These are phyloP conservation scores for Ameiurus melas DNA, from an alignment of 2,113 vertebrate genomes.

Conservation along the genomic window DNA sequence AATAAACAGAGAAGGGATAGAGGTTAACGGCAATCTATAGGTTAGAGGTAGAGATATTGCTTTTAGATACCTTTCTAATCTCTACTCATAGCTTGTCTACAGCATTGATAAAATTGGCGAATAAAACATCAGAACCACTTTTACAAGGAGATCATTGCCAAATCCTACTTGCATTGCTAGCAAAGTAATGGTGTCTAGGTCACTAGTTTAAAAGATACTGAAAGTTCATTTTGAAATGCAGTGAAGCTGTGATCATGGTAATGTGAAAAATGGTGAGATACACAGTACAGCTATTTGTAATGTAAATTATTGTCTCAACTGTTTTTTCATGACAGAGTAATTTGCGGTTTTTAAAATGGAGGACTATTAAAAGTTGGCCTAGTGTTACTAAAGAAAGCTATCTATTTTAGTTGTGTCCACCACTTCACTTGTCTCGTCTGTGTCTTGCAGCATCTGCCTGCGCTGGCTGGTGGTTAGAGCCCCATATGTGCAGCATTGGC, in stretches of 20 bases:
- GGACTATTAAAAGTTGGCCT: background rate
- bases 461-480: conserved; percentile 21
- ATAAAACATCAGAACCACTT: background rate
- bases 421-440: conserved; percentile 9
- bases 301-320: background rate
- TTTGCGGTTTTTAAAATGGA: background rate
- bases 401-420: background rate
- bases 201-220: background rate
- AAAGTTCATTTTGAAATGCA: background rate
- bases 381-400: background rate
- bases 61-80: background rate
- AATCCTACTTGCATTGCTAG: background rate
- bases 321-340: background rate
- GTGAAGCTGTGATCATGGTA: background rate
- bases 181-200: background rate
- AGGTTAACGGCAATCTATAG: background rate
- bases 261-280: background rate
- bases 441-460: conserved; percentile 43
- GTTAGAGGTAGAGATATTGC: background rate
- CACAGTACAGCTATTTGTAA: background rate
- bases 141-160: background rate
- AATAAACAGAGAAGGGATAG: background rate
- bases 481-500: conserved; percentile 48
- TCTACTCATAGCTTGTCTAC: background rate
- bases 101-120: background rate